These are phyloP conservation scores for Ennomos erosarius DNA, from an alignment of 2,888 invertebrate genomes.

Conservation along the genomic window DNA sequence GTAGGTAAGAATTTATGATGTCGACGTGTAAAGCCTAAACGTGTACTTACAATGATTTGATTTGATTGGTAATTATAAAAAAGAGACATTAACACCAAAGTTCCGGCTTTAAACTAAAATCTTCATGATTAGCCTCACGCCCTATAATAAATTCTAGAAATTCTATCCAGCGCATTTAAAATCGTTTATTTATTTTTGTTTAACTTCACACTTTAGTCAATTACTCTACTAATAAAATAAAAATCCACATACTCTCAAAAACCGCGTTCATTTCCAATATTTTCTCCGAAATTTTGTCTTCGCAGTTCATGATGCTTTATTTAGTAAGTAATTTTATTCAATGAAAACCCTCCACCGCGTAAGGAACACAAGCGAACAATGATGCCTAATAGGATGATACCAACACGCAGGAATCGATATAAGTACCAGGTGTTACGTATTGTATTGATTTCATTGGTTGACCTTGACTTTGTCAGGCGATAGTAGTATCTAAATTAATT, in stretches of 20 bases:
- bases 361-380: conserved; percentile 8
- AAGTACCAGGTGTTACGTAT: conserved; percentile 20
- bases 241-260: conserved; percentile 20
- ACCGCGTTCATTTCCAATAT: conserved; percentile 29
- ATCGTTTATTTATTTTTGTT: no score
- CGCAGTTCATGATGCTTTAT: conserved; percentile 13
- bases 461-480: conserved; percentile 17
- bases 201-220: no score
- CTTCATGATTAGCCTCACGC: no score
- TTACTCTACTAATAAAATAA: no score
- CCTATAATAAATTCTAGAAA: no score
- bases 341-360: not conserved
- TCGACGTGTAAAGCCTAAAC: no score
- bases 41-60: no score
- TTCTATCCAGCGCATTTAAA: no score
- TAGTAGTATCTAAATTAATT: conserved; percentile 20
- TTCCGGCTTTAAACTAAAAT: no score
- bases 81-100: no score
- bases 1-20: no score
- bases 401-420: conserved; percentile 9
- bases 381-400: conserved; percentile 10
- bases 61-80: no score
- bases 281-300: conserved; percentile 26
- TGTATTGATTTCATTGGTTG: conserved; percentile 21
- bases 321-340: not conserved